phyloP scores from a whole-genome alignment of 2,797 vertebrate species.

The Rhodeus uyekii region DNA sequence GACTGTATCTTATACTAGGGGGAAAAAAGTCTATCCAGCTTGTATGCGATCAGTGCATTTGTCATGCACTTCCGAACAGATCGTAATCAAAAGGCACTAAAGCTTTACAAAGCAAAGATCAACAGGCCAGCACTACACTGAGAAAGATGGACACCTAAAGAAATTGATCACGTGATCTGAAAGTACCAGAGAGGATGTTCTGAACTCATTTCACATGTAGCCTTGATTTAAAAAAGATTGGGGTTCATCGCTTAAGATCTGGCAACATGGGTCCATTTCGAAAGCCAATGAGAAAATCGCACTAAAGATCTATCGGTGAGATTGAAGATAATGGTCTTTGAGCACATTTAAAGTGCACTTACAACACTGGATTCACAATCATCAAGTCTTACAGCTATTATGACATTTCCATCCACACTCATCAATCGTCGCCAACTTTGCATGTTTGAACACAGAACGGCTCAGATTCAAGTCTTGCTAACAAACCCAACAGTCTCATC shows the following conservation, averaged over 20 bases:
- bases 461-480: neutral
- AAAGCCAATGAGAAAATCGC: neutral
- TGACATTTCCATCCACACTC: neutral
- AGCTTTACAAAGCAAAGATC: constrained; percentile 55
- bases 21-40: constrained; percentile 19
- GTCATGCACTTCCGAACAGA: constrained; percentile 39
- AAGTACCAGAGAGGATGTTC: constrained; percentile 5
- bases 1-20: constrained; percentile 3
- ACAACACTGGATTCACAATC: constrained; percentile 31
- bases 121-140: constrained; percentile 61
- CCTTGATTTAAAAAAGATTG: neutral
- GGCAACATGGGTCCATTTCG: neutral
- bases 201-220: neutral
- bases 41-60: neutral
- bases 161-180: neutral
- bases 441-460: neutral
- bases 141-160: neutral
- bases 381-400: constrained; percentile 2
- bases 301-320: neutral
- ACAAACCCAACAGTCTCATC: neutral
- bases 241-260: neutral
- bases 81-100: constrained; percentile 78
- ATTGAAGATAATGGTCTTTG: neutral
- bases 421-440: neutral
- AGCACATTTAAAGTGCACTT: constrained; percentile 12